phyloP scores from a whole-genome alignment of 2,888 invertebrate genomes.

The Drosophila percnosoma region DNA sequence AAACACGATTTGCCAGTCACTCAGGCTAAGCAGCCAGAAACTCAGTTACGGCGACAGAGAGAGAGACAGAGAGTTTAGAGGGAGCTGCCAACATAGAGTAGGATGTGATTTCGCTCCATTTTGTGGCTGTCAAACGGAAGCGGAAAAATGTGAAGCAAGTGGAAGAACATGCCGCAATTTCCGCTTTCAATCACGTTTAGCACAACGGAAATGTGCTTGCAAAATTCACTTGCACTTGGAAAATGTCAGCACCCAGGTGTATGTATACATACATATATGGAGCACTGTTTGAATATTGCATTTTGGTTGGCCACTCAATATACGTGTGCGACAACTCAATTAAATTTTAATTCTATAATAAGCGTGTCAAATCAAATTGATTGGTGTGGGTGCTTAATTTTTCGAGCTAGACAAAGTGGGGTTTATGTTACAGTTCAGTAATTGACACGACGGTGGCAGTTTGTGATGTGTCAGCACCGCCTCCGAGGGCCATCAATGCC shows the following conservation, averaged over 20 bases:
- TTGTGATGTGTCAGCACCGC: slow-evolving; percentile 15
- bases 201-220: slow-evolving; percentile 65
- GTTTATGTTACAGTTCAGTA: slow-evolving; percentile 44
- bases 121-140: slow-evolving; percentile 71
- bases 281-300: slow-evolving; percentile 44
- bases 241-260: slow-evolving; percentile 7
- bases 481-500: slow-evolving; percentile 26
- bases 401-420: slow-evolving; percentile 33
- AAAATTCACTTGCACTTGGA: slow-evolving; percentile 37
- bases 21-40: slow-evolving; percentile 31
- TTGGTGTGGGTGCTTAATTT: slow-evolving; percentile 30
- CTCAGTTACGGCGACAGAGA: background rate
- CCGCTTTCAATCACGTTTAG: slow-evolving; percentile 73
- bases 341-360: slow-evolving; percentile 58
- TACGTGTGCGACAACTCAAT: slow-evolving; percentile 42
- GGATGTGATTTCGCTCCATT: slow-evolving; percentile 46
- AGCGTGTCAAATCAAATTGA: slow-evolving; percentile 68
- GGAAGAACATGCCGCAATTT: slow-evolving; percentile 64
- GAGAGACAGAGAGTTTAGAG: background rate
- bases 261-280: slow-evolving; percentile 10
- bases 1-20: slow-evolving; percentile 67
- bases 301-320: slow-evolving; percentile 36
- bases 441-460: slow-evolving; percentile 20
- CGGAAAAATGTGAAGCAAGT: slow-evolving; percentile 36
- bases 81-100: background rate